phyloP scores from a whole-genome alignment of 2,888 invertebrate genomes.

The Colletes collaris region DNA sequence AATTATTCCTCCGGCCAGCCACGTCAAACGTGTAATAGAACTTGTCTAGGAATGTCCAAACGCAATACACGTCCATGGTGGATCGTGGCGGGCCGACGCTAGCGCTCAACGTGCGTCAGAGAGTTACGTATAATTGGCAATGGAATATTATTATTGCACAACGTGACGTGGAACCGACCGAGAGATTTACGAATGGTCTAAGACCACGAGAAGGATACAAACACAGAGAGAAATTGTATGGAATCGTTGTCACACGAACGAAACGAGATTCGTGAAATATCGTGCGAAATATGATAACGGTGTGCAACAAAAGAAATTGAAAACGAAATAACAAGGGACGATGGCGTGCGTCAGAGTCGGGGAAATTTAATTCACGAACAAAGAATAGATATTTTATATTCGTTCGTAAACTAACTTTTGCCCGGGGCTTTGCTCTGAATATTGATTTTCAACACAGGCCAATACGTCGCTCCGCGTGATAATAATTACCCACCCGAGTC shows the following conservation, averaged over 20 bases:
- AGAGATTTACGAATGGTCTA: slow-evolving; percentile 29
- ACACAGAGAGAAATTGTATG: background rate
- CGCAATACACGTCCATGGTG: slow-evolving; percentile 23
- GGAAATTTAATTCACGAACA: too few relatives aligned
- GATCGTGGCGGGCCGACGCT: slow-evolving; percentile 29
- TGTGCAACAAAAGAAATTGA: background rate
- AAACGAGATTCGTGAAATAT: slow-evolving; percentile 37
- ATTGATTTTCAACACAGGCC: too few relatives aligned
- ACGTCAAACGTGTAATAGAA: slow-evolving; percentile 46
- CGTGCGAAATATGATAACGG: slow-evolving; percentile 4
- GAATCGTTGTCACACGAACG: slow-evolving; percentile 21
- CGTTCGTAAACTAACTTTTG: too few relatives aligned
- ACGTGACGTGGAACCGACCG: slow-evolving; percentile 38
- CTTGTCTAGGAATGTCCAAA: slow-evolving; percentile 41
- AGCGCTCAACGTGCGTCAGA: slow-evolving; percentile 37
- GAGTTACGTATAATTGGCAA: slow-evolving; percentile 56
- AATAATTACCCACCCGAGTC: too few relatives aligned
- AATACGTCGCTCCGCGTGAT: too few relatives aligned
- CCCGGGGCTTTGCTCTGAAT: too few relatives aligned
- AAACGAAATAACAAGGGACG: slow-evolving; percentile 1
- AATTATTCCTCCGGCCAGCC: slow-evolving; percentile 13
- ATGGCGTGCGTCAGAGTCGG: too few relatives aligned
- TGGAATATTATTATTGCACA: slow-evolving; percentile 59
- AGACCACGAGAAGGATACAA: background rate
- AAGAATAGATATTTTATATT: too few relatives aligned